Percentiles rank a stretch among this genome's conserved stretches.
phyloP scores from a whole-genome alignment of 2,797 vertebrate genomes.

The Columba guinea region DNA sequence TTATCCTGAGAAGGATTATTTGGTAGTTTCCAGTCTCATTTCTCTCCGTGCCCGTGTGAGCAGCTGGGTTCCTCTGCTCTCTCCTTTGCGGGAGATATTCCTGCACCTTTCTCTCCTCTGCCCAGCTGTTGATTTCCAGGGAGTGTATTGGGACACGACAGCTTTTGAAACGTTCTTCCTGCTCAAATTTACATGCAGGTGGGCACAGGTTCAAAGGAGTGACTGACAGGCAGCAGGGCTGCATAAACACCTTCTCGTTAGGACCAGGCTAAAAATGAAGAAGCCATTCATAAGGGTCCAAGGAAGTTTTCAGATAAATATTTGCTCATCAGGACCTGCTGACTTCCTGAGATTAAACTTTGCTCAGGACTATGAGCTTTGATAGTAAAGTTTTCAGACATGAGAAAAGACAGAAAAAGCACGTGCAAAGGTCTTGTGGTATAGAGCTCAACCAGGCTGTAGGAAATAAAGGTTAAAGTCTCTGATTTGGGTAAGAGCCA shows the following conservation, averaged over 20 bases:
- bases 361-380: neutral
- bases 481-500: neutral
- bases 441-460: neutral
- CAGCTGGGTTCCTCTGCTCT: neutral
- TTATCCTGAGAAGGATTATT: neutral
- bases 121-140: neutral
- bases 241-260: neutral
- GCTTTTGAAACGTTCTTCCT: neutral
- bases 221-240: neutral
- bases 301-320: neutral
- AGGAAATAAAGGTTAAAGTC: neutral
- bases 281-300: neutral
- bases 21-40: neutral
- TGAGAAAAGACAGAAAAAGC: neutral
- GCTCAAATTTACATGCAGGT: neutral
- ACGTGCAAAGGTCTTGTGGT: neutral
- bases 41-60: neutral
- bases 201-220: neutral
- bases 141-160: neutral
- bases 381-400: neutral
- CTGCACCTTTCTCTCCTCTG: neutral
- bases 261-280: neutral
- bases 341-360: neutral
- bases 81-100: neutral
- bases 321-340: neutral